phyloP scores from a whole-genome alignment of 2,888 invertebrate species.

The Noctua pronuba region DNA sequence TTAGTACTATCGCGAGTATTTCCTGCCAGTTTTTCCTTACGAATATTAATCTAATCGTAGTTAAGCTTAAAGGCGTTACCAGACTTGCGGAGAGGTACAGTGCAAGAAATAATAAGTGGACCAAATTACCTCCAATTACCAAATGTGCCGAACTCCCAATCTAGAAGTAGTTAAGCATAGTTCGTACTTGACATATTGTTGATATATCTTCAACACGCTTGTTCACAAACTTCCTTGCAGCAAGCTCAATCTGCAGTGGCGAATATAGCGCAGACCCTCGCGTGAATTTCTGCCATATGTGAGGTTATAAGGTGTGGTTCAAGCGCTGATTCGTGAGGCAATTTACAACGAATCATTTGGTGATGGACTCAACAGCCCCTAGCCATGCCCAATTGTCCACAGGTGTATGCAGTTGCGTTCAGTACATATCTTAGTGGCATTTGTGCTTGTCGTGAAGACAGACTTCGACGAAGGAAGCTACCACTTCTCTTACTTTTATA shows the following conservation, averaged over 20 bases:
- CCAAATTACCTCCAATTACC: not conserved
- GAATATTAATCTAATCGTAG: slow-evolving; percentile 7
- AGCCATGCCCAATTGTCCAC: no score
- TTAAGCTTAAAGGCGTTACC: not conserved
- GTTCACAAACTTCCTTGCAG: no score
- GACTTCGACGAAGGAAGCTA: not conserved
- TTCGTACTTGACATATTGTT: no score
- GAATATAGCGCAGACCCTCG: no score
- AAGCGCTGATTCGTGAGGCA: no score
- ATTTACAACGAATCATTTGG: no score
- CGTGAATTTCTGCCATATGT: no score
- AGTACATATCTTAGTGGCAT: not conserved
- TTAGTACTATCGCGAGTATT: slow-evolving; percentile 1
- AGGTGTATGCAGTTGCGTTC: not conserved
- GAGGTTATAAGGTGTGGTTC: no score
- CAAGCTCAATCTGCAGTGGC: no score
- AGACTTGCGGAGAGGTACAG: not conserved
- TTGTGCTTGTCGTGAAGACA: not conserved
- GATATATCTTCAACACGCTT: no score
- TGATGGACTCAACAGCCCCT: not conserved
- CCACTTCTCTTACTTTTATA: not conserved
- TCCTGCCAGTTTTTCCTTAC: not conserved
- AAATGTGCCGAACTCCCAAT: not conserved
- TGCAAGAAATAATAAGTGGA: not conserved
- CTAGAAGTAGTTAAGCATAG: not conserved